Evolutionary conservation across 92 coral and sea anemone genomes (phyloP), one percentile per base, ranked within the genome.

Genomic region (Umimayanthus kanabou): DNA sequence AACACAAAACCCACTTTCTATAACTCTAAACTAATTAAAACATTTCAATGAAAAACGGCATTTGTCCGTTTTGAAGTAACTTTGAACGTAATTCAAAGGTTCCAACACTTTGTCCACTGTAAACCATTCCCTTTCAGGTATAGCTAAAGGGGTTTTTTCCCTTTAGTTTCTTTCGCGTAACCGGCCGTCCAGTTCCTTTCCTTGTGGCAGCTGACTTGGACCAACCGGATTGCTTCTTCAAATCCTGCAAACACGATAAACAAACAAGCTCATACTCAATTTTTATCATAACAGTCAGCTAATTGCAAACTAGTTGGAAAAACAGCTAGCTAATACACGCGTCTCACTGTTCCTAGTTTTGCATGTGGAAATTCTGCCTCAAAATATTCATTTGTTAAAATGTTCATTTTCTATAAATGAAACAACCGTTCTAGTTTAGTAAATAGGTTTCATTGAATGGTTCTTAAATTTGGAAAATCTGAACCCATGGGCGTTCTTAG

Each of bases 131-230:
- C 15, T n/a, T 22, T 83, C 76, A 83, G 39, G 87, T 70, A 43
- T 1, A 67, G 87, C 78, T 18, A 43, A 14, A 83, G 65, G 9
- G 23, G 1, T 53, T 16, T 26, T 78, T 78, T 25, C 64, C 82
- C 42, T 50, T 83, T 2, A 2, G 22, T 45, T 70, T 83, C n/a
- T 50, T 69, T 83, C 77, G 77, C 0, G 78, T 29, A 7, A 40
- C 9, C 23, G 77, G 28, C 42, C 78, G 53, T 47, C 40, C 66
- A 6, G 66, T 39, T 45, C 65, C 47, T 18, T 70, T 83, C 64
- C 61, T 45, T 83, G 87, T 4, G 55, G 67, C 67, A 11, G 87
- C n/a, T 83, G 87, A 28, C 67, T 73, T 18, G 66, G 77, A 28
- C 9, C 64, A 25, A 64, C 77, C 23, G 26, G 42, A 47, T 23